Evolutionary conservation across 2,113 vertebrate genomes (phyloP).

Genomic region (Shinisaurus crocodilurus): DNA sequence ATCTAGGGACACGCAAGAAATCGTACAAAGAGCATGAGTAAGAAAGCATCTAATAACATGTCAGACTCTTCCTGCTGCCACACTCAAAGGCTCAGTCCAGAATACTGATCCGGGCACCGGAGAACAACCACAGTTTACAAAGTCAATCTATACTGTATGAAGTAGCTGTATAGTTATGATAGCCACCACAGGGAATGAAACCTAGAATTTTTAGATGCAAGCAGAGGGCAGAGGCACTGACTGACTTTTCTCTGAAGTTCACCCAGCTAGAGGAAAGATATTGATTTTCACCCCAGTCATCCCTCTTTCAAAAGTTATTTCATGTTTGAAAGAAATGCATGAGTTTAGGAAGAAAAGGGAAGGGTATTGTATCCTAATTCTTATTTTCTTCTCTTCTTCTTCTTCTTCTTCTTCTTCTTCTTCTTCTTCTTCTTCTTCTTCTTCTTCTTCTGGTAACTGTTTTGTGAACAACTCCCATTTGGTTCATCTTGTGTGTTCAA

Average conservation of each 20-base stretch:
- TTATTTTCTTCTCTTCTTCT: slow-evolving; percentile 3
- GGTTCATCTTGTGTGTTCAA: background rate
- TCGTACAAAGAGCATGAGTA: slow-evolving; percentile 67
- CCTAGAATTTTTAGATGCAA: slow-evolving; percentile 66
- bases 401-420: too few species aligned
- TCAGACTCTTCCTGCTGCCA: slow-evolving; percentile 64
- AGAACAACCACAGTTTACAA: slow-evolving; percentile 64
- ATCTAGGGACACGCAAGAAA: slow-evolving; percentile 63
- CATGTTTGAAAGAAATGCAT: slow-evolving; percentile 69
- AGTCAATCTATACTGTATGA: slow-evolving; percentile 71
- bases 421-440: too few species aligned
- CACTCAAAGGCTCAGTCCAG: slow-evolving; percentile 52
- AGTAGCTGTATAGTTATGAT: slow-evolving; percentile 70
- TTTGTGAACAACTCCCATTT: background rate
- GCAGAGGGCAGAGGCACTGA: slow-evolving; percentile 60
- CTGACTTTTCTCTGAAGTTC: slow-evolving; percentile 69
- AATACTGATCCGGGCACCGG: slow-evolving; percentile 59
- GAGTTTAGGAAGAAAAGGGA: slow-evolving; percentile 53
- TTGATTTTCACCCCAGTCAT: slow-evolving; percentile 71
- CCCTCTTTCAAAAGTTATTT: slow-evolving; percentile 73
- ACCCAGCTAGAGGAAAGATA: slow-evolving; percentile 70
- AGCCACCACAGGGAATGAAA: slow-evolving; percentile 63
- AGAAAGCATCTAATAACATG: slow-evolving; percentile 59
- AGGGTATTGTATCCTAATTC: slow-evolving; percentile 65
- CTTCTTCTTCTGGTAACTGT: slow-evolving; percentile 27